Base-by-base conservation (phyloP, 2,888 invertebrate species). In the Orthonychiurus folsomi region DNA sequence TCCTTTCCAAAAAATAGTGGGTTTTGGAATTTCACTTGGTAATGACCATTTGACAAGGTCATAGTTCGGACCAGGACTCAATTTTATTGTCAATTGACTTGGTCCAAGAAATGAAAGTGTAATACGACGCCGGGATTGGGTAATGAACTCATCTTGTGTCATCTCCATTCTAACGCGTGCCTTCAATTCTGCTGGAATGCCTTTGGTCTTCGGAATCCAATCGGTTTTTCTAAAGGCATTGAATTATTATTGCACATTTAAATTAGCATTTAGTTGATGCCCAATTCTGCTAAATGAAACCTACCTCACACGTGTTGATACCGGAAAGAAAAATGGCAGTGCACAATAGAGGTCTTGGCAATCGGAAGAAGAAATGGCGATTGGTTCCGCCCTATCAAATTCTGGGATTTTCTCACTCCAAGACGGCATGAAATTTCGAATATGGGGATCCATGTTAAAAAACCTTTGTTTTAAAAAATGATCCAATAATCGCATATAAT, bases 21-120 rank as follows among this genome's bases (percentile, higher is more conserved):
- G 74, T 21, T 72, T 62, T 1, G 73, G 74, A 1, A 70, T 52
- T 56, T 68, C 60, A 24, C 75, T 71, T 23, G 76, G 76, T 20
- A 79, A 69, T 1, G 77, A 76, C 79, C 79, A 80, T 20, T 72
- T 63, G 1, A 67, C 68, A 2, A 80, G 63, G 15, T 71, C 66
- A 20, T 75, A 75, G 26, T 74, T 74, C 1, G 66, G 61, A n/a
- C 72, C 70, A 25, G 79, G 78, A 20, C 75, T 74, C 24, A 80
- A 66, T 63, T 76, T 75, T 23, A 78, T 70, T 9, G 76, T 77
- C 69, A 78, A 75, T 67, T 80, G 80, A 67, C 77, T 77, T 21
- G 79, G 78, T 54, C 79, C 80, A 77, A 70, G 5, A 62, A 71
- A 71, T 25, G 65, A 66, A 20, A 70, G 56, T 23, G 68, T 63